Percentiles rank a stretch among this genome's conserved stretches.
Evolutionary conservation across 2,888 invertebrate species (phyloP).

Genomic region (Eulithis testata): DNA sequence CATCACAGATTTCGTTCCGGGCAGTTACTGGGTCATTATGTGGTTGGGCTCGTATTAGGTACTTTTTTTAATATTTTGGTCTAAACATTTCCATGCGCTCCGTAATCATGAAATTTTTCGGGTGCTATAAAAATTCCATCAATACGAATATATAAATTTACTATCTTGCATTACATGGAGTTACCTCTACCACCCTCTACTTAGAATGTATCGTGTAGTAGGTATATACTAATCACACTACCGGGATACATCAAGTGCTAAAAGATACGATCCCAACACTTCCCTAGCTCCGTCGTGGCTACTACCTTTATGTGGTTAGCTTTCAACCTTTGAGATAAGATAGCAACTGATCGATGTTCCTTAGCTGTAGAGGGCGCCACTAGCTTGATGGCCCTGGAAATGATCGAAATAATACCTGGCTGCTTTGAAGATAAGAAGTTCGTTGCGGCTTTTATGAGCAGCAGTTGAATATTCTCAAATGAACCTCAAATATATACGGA

Average conservation of each 20-base stretch:
- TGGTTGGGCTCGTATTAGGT: too few relatives aligned
- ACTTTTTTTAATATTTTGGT: too few relatives aligned
- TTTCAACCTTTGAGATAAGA: constrained; percentile 49
- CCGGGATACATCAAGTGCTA: neutral
- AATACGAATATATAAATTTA: too few relatives aligned
- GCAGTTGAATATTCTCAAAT: constrained; percentile 9
- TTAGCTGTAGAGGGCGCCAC: constrained; percentile 41
- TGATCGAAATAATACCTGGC: constrained; percentile 35
- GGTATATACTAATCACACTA: neutral
- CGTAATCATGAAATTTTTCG: too few relatives aligned
- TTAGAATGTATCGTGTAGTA: too few relatives aligned
- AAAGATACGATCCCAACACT: neutral
- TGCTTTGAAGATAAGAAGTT: constrained; percentile 30
- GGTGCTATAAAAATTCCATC: too few relatives aligned
- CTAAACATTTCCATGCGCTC: too few relatives aligned
- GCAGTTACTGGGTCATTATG: too few relatives aligned
- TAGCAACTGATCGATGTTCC: constrained; percentile 58
- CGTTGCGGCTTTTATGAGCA: constrained; percentile 15
- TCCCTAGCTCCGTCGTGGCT: constrained; percentile 18
- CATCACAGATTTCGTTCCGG: too few relatives aligned
- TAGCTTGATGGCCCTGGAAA: constrained; percentile 37
- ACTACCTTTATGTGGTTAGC: constrained; percentile 27
- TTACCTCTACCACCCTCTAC: too few relatives aligned
- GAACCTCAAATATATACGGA: too few relatives aligned
- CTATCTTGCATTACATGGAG: too few relatives aligned